Evolutionary conservation across 2,113 vertebrate genomes (phyloP).

Genomic region (Sturnus vulgaris): DNA sequence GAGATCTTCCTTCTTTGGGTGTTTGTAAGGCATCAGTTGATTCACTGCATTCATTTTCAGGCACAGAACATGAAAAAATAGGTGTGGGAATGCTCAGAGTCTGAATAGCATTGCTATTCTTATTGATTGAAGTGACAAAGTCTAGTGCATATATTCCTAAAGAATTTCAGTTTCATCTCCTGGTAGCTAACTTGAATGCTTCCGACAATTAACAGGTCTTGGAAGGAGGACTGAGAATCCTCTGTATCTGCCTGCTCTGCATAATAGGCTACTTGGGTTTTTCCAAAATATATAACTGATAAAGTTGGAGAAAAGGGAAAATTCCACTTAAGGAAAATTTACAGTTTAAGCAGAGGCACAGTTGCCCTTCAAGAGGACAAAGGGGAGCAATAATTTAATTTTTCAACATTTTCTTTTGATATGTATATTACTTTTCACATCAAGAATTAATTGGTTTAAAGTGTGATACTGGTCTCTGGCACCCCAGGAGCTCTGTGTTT

Average conservation of each 20-base stretch:
- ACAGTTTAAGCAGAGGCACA: neutral
- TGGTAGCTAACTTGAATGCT: neutral
- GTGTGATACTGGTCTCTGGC: neutral
- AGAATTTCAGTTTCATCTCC: neutral
- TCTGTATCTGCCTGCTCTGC: neutral
- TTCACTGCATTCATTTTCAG: neutral
- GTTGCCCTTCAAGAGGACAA: neutral
- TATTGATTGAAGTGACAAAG: neutral
- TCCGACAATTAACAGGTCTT: neutral
- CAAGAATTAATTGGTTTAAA: neutral
- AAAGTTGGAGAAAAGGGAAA: neutral
- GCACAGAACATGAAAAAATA: neutral
- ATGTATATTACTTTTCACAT: neutral
- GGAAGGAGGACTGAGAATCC: neutral
- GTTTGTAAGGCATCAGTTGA: neutral
- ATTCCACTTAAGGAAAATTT: neutral
- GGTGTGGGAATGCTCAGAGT: neutral
- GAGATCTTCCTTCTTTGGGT: neutral
- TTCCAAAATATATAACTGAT: conserved; percentile 3
- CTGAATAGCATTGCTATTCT: neutral
- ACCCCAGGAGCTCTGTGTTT: neutral
- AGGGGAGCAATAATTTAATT: neutral
- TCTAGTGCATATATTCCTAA: neutral
- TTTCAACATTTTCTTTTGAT: conserved; percentile 1
- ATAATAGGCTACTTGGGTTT: neutral